Base-by-base conservation (phyloP, 2,888 invertebrate species). In the Lithosia quadra region DNA sequence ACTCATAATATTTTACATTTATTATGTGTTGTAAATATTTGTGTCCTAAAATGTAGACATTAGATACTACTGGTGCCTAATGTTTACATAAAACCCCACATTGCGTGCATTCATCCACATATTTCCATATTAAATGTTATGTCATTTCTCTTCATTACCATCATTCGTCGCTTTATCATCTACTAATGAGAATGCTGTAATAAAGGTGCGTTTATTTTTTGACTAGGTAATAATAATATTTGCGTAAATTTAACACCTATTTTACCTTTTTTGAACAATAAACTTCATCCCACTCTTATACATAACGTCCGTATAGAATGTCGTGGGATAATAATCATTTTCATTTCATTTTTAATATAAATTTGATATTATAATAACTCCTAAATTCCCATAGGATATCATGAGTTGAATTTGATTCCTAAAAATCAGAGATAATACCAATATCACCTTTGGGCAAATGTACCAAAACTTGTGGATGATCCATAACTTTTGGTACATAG, bases 401-500 rank as follows among this genome's bases (percentile, higher is more conserved):
- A n/a, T 28, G 5, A 28, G 28, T 28, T 28, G 28, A 28, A 28
- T 28, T 28, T 28, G 2, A 2, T 5, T 28, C 5, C 28, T 28
- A 28, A 2, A 28, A 28, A 28, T 28, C 28, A 28, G 28, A 28
- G 28, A 33, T 66, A 57, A 74, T 77, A 69, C 9, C 8, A 49
- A 49, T 49, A 49, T 49, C n/a, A 15, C n/a, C 18, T 18, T 9
- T 18, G n/a, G 49, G 0, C 9, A 49, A 43, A 43, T 18, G n/a
- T 49, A 49, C 15, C 1, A n/a, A 28, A 49, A 49, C n/a, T 49
- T 49, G 18, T n/a, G 8, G 69, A 71, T 74, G 56, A 69, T 65
- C 58, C 63, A 71, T 68, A 76, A 76, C 72, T 76, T 76, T 75
- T 71, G 66, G 64, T 71, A 70, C 68, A 39, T 66, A 67, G 63